Evolutionary conservation across 2,113 vertebrate genomes (phyloP), one percentile per base, ranked within the genome.

Genomic region (Notothenia coriiceps): DNA sequence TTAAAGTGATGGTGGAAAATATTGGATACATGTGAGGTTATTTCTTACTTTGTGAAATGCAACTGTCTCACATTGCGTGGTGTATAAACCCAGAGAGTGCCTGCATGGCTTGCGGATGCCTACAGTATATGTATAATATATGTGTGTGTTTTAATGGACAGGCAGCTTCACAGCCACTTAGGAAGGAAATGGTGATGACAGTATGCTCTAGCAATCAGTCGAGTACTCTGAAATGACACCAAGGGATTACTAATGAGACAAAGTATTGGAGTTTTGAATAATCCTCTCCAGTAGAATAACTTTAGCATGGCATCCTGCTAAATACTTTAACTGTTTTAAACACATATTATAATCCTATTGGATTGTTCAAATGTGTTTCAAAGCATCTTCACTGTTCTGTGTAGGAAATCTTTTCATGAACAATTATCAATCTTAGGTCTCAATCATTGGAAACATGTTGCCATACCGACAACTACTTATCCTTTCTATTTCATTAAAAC

Each of bases 191-290:
- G 73, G 66, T 56, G 50, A 69, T 82, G 83, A 79, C 60, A 78
- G 56, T 69, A 77, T 80, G 77, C 56, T 81, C 73, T 57, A 43
- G 65, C 67, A 79, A 70, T 49, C 83, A 77, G 67, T 70, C 77
- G 70, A 80, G 56, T 63, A 63, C 66, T 49, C 40, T 65, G 59
- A 85, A 59, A 79, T 73, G 70, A 87, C 78, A 88, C 67, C 5
- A 14, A 83, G 77, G 75, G 78, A 84, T 89, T 84, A 83, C 79
- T 84, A 75, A 87, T 89, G 75, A 86, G 81, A 64, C 35, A 18
- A 62, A 69, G 59, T 29, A 52, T 35, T 76, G 35, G 22, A 46
- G 60, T 79, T 83, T 77, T 25, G 15, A 76, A 68, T 69, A 68
- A 83, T 78, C 62, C 54, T 71, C 57, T 84, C 84, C 68, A 73